Evolutionary conservation across 2,797 vertebrate species (phyloP), one percentile per base, ranked within the genome.

Genomic region (Amblyraja radiata): DNA sequence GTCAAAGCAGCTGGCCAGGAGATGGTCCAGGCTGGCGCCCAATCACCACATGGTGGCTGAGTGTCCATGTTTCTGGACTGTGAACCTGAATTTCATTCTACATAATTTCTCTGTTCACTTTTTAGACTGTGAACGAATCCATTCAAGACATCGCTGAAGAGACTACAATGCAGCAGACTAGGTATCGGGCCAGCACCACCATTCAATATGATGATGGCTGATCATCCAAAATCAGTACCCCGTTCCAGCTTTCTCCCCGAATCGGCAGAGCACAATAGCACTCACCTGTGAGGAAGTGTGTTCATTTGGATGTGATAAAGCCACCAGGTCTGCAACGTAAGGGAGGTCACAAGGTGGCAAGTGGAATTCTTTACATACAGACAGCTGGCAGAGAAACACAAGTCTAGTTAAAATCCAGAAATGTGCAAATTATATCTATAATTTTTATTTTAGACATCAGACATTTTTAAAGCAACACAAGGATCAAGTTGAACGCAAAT

Each of bases 361-460:
- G 95, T 98, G 98, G 71, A 99, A 97, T 93, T 99, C 98, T 95
- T 99, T 99, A 94, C 98, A 99, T 36, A 98, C 96, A 0, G 97
- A 98, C 93, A 98, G 94, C 99, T 99, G 93, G 6, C 93, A 91
- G 90, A 93, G n/a, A 94, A 93, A 95, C 4, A 83, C 93, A 94
- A 68, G 10, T 23, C 13, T 14, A 93, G 58, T 21, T 10, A 39
- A 81, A 36, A 0, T 78, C 36, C 61, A 68, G 58, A 58, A 92
- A 84, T 3, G 8, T 83, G 13, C 10, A 7, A 25, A 71, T 21
- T 58, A 93, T 39, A 83, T 36, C 36, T 21, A 16, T 10, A 79
- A n/a, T n/a, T 4, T 21, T 68, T 68, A 73, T 36, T 93, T 14
- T 84, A 18, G 13, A 11, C 63, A 73, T 46, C 14, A 88, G n/a